Evolutionary conservation across 2,888 invertebrate genomes (phyloP).

Genomic region (Synergus japonicus): DNA sequence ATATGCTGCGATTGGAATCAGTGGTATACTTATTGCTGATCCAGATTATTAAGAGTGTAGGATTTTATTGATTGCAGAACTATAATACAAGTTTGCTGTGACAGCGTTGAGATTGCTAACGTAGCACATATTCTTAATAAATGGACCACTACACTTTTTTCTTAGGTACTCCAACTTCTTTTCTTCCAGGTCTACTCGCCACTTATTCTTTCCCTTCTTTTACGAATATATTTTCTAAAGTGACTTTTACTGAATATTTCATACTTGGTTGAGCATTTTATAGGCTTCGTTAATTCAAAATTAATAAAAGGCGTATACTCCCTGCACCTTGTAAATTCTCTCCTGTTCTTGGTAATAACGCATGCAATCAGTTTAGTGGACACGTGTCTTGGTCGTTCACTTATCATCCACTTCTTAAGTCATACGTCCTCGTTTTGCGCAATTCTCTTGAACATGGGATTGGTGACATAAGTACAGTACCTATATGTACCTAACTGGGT

Average conservation of each 20-base stretch:
- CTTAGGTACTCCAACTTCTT: neutral
- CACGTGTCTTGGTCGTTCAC: slow-evolving; percentile 37
- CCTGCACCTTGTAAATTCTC: too few species aligned
- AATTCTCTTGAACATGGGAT: slow-evolving; percentile 18
- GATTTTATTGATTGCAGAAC: neutral
- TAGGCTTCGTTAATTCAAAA: neutral
- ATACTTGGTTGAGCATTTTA: neutral
- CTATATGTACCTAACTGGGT: slow-evolving; percentile 46
- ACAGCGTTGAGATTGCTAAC: neutral
- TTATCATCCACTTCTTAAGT: slow-evolving; percentile 29
- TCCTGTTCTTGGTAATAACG: neutral
- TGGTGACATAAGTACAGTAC: neutral
- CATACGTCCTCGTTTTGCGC: slow-evolving; percentile 20
- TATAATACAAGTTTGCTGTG: neutral
- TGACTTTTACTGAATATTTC: neutral
- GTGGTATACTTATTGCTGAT: too few species aligned
- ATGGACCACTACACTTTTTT: neutral
- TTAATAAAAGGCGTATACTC: neutral
- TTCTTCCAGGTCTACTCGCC: neutral
- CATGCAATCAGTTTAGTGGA: neutral
- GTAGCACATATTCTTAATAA: neutral
- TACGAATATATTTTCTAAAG: neutral
- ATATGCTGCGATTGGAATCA: too few species aligned
- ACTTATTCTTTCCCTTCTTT: neutral
- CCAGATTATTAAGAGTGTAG: neutral